A percentile compares a stretch with the other conserved stretches of the same genome.
These are phyloP conservation scores for Acromyrmex charruanus DNA, from an alignment of 1,140 invertebrate species.

Conservation along the genomic window DNA sequence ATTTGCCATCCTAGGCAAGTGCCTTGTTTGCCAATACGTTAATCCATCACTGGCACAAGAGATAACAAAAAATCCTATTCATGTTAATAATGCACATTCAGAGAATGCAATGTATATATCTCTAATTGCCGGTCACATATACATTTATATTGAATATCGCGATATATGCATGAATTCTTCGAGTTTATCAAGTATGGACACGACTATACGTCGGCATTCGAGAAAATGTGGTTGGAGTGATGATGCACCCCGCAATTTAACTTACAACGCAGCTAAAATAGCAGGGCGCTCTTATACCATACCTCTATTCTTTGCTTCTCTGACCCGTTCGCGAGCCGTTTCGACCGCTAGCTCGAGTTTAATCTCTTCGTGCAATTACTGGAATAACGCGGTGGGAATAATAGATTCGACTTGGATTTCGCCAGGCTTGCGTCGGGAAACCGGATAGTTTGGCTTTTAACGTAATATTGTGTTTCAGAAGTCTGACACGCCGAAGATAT, in stretches of 20 bases:
- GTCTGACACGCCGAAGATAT: slow-evolving; percentile 61
- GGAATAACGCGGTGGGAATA: slow-evolving; percentile 64
- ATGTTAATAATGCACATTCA: neutral
- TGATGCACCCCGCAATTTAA: slow-evolving; percentile 51
- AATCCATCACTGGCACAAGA: too few species aligned
- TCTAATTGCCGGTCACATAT: neutral
- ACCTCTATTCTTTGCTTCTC: slow-evolving; percentile 36
- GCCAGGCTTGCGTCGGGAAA: slow-evolving; percentile 47
- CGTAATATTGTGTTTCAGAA: slow-evolving; percentile 64
- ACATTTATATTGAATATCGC: neutral
- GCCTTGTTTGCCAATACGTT: too few species aligned
- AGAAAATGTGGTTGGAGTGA: slow-evolving; percentile 20
- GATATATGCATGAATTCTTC: neutral
- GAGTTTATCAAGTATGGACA: neutral
- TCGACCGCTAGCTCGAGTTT: slow-evolving; percentile 57
- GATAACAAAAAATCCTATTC: neutral
- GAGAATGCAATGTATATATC: neutral
- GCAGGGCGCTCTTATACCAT: slow-evolving; percentile 19
- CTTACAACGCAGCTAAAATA: slow-evolving; percentile 44
- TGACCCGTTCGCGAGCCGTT: slow-evolving; percentile 43
- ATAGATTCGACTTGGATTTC: slow-evolving; percentile 65
- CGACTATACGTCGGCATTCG: neutral
- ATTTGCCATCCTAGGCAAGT: too few species aligned
- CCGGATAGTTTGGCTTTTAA: slow-evolving; percentile 60
- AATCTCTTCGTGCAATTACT: slow-evolving; percentile 63